Evolutionary conservation across 2,113 vertebrate species (phyloP).

Genomic region (Rousettus leschenaultii): DNA sequence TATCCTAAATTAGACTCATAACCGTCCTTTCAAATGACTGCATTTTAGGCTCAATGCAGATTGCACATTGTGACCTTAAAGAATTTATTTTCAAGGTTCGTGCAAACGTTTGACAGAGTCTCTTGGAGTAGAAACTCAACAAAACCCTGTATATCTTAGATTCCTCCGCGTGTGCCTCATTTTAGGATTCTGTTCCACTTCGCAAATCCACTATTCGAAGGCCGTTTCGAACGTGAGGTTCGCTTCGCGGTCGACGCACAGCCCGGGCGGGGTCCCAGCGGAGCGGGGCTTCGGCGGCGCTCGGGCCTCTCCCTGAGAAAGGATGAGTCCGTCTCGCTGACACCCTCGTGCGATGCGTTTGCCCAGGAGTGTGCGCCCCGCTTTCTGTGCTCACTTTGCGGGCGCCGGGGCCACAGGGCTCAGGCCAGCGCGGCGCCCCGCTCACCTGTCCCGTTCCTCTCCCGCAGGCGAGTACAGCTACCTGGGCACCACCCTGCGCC

Average conservation of each 20-base stretch:
- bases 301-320: background rate
- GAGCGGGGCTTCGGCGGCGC: accelerated
- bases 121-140: background rate
- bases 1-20: slow-evolving; percentile 13
- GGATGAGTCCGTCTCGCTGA: accelerated
- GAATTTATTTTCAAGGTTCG: background rate
- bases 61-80: background rate
- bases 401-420: accelerated
- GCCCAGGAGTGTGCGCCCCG: accelerated
- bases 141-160: background rate
- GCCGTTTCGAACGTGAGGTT: accelerated
- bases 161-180: background rate
- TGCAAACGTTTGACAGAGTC: too few relatives aligned
- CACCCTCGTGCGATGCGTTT: accelerated
- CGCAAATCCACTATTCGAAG: background rate
- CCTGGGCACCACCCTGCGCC: slow-evolving; percentile 81
- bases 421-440: accelerated
- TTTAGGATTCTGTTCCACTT: background rate
- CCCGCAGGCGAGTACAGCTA: slow-evolving; percentile 85
- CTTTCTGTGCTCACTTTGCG: accelerated
- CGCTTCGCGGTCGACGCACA: accelerated
- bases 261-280: accelerated
- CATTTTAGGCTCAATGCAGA: background rate
- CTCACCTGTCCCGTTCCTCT: background rate
- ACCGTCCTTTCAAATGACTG: background rate